Evolutionary conservation across 2,888 invertebrate genomes (phyloP).

Genomic region (Diplazon laetatorius): DNA sequence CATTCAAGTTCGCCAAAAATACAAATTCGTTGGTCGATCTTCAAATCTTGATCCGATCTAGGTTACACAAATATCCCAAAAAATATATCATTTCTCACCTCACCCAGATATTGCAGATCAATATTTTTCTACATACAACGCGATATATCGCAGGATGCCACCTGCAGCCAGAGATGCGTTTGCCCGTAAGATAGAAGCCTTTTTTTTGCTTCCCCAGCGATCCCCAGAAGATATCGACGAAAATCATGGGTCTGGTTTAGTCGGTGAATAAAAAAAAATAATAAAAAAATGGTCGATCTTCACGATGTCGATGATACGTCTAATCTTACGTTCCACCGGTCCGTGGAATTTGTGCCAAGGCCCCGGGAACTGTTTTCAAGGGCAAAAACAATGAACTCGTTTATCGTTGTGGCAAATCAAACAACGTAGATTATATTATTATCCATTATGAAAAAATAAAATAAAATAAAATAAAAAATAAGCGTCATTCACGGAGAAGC

Average conservation of each 20-base stretch:
- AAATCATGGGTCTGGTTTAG: conserved; percentile 19
- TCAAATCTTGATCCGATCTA: no score
- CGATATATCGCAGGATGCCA: not conserved
- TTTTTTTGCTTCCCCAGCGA: conserved; percentile 25
- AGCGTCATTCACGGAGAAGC: not conserved
- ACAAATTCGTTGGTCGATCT: no score
- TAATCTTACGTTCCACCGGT: conserved; percentile 27
- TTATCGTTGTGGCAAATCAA: conserved; percentile 45
- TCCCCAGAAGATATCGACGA: conserved; percentile 27
- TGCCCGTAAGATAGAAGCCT: not conserved
- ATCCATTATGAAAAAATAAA: conserved; percentile 13
- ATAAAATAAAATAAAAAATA: no score
- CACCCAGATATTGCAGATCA: not conserved
- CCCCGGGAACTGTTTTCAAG: conserved; percentile 22
- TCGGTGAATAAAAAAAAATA: no score
- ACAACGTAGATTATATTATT: conserved; percentile 44
- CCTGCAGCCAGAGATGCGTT: conserved; percentile 8
- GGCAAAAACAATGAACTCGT: conserved; percentile 53
- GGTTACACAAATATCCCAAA: not conserved
- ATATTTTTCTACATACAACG: conserved; percentile 1
- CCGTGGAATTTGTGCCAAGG: conserved; percentile 58
- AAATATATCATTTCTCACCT: conserved; percentile 34
- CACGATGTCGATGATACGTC: conserved; percentile 11
- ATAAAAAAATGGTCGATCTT: conserved; percentile 43
- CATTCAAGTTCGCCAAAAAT: not conserved